Evolutionary conservation across 1,140 invertebrate genomes (phyloP).

Genomic region (Scaptomyza hsui): DNA sequence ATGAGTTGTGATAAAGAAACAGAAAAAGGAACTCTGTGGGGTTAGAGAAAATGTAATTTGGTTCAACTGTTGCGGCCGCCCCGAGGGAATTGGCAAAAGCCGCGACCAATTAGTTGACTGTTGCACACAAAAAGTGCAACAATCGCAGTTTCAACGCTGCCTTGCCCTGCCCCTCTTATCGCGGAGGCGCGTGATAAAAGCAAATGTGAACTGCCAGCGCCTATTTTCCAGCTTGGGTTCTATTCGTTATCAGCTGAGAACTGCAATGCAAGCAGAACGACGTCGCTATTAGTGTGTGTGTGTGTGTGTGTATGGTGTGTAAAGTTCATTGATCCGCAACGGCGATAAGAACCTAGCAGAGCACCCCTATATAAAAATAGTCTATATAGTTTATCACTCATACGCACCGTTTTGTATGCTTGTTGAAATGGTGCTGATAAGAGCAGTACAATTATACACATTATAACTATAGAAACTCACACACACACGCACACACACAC

Average conservation of each 20-base stretch:
- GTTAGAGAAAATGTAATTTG: constrained; percentile 65
- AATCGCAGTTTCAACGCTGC: constrained; percentile 13
- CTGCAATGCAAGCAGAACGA: constrained; percentile 21
- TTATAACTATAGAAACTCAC: constrained; percentile 13
- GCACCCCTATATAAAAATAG: constrained; percentile 35
- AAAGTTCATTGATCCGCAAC: constrained; percentile 73
- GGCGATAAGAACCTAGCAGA: constrained; percentile 45
- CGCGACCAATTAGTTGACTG: constrained; percentile 65
- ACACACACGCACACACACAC: constrained; percentile 1
- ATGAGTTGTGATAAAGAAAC: constrained; percentile 61
- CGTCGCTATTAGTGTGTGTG: constrained; percentile 16
- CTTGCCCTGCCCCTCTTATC: neutral
- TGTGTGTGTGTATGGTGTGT: constrained; percentile 18
- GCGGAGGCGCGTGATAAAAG: constrained; percentile 25
- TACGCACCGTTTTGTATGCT: constrained; percentile 62
- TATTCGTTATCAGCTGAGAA: constrained; percentile 31
- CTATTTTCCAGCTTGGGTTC: neutral
- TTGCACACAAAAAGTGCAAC: constrained; percentile 1
- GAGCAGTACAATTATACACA: constrained; percentile 14
- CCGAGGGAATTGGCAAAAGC: constrained; percentile 10
- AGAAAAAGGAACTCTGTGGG: constrained; percentile 17
- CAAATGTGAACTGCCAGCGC: constrained; percentile 25
- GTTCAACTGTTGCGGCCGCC: constrained; percentile 55
- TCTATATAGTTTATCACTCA: constrained; percentile 46
- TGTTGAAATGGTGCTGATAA: constrained; percentile 25